These are phyloP conservation scores for Chloebia gouldiae DNA, from an alignment of 2,113 vertebrate species.

Conservation along the genomic window DNA sequence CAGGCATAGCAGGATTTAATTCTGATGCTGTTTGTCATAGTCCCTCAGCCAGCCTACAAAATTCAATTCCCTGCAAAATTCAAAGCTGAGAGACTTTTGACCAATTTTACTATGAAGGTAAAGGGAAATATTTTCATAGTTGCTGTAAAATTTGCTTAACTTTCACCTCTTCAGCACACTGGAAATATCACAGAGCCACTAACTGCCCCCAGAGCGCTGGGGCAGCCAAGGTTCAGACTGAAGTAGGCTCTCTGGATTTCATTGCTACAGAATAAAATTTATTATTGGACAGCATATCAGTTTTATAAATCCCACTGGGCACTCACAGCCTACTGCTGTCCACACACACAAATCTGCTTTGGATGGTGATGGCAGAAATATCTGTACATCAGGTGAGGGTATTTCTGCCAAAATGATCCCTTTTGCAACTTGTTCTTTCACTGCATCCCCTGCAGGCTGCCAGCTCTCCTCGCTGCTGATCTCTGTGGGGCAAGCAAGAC, in stretches of 20 bases:
- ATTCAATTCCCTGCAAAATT: background rate
- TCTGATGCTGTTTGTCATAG: background rate
- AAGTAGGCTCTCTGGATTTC: conserved; percentile 31
- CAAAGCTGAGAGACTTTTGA: background rate
- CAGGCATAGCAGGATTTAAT: background rate
- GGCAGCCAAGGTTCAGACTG: background rate
- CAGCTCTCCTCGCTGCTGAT: background rate
- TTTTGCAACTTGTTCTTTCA: background rate
- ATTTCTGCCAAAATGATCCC: background rate
- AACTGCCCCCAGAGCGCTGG: background rate
- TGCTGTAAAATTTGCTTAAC: conserved; percentile 31
- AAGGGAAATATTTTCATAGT: background rate
- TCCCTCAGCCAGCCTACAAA: background rate
- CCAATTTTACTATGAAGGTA: background rate
- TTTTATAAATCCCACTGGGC: conserved; percentile 14
- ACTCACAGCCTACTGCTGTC: background rate
- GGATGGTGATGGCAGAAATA: background rate
- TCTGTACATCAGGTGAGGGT: background rate
- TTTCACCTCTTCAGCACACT: background rate
- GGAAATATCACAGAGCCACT: conserved; percentile 8
- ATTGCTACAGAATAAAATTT: background rate
- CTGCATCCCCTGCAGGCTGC: background rate
- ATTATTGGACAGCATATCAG: background rate
- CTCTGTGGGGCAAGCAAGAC: background rate
- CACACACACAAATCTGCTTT: background rate